These are phyloP conservation scores for Hylaeus volcanicus DNA, from an alignment of 1,140 invertebrate genomes.

Conservation along the genomic window DNA sequence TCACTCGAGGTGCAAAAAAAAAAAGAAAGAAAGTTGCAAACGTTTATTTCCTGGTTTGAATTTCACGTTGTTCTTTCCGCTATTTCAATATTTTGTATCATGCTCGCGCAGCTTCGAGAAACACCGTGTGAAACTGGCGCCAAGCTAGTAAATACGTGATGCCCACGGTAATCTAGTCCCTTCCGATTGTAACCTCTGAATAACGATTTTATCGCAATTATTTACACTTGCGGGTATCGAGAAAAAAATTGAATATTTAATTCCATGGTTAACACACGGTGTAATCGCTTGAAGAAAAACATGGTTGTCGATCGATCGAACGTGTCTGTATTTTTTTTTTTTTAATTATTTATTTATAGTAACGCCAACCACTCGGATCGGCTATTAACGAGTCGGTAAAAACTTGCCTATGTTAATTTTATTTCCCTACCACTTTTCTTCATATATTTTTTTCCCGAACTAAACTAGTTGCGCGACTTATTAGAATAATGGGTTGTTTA, in stretches of 20 bases:
- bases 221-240: neutral
- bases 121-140: neutral
- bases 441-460: no score
- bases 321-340: no score
- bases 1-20: no score
- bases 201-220: neutral
- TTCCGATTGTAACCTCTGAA: constrained; percentile 15
- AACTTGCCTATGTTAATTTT: no score
- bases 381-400: no score
- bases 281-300: neutral
- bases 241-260: neutral
- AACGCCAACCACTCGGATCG: no score
- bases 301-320: neutral
- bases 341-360: no score
- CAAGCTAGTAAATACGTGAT: neutral
- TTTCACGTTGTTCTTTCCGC: constrained; percentile 2
- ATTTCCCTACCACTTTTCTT: no score
- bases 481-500: no score
- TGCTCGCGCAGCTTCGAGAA: no score
- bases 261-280: neutral
- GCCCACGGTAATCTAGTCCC: neutral
- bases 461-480: no score
- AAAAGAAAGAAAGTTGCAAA: neutral
- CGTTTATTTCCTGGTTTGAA: constrained; percentile 2
- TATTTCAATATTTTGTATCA: neutral